phyloP scores from a whole-genome alignment of 2,888 invertebrate genomes.

The Heliconius charithonia region DNA sequence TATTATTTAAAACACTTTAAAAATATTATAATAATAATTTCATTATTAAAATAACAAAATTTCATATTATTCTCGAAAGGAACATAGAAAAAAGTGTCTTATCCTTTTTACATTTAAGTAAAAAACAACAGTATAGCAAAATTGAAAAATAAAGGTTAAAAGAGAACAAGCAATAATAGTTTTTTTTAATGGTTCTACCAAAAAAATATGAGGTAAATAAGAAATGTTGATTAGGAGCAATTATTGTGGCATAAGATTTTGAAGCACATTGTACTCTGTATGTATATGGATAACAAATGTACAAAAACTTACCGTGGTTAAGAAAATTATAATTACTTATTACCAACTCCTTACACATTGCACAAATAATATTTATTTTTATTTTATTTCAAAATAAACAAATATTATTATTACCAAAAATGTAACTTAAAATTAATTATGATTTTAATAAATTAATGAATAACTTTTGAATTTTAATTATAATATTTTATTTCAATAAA shows the following conservation, averaged over 20 bases:
- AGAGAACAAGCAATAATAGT: neutral
- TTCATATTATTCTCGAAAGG: too few relatives aligned
- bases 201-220: too few relatives aligned
- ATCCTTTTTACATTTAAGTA: too few relatives aligned
- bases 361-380: constrained; percentile 35
- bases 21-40: neutral
- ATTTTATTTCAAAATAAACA: constrained; percentile 3
- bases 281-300: neutral
- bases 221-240: too few relatives aligned
- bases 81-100: too few relatives aligned
- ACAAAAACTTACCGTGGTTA: neutral
- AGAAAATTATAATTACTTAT: neutral
- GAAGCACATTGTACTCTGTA: neutral
- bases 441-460: constrained; percentile 58
- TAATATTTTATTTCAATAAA: constrained; percentile 4
- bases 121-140: neutral
- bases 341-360: constrained; percentile 6
- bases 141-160: neutral
- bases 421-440: constrained; percentile 68
- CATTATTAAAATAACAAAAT: neutral
- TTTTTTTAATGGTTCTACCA: neutral
- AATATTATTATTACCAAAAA: constrained; percentile 40
- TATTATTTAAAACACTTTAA: neutral
- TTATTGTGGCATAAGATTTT: neutral
- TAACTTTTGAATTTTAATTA: constrained; percentile 54